Evolutionary conservation across 2,113 vertebrate genomes (phyloP).

Genomic region (Bambusicola thoracicus): DNA sequence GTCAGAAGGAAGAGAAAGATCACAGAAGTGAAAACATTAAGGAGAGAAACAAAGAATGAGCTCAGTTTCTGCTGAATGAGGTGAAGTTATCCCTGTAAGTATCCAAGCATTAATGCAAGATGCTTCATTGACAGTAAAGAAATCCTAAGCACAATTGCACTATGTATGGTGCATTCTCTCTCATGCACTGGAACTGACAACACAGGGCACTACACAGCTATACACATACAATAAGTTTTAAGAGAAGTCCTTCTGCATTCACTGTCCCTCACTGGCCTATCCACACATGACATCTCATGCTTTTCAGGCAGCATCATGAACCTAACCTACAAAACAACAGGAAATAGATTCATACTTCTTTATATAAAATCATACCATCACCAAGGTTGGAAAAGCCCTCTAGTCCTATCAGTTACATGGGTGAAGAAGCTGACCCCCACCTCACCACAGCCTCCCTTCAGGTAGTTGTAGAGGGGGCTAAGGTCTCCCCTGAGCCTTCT

Average conservation of each 20-base stretch:
- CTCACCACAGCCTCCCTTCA: too few species aligned
- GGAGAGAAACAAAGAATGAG: background rate
- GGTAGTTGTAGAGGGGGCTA: too few species aligned
- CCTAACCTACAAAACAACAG: background rate
- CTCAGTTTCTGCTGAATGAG: background rate
- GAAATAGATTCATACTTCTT: fast-evolving
- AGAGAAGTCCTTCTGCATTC: background rate
- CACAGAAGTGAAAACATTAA: background rate
- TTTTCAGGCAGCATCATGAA: background rate
- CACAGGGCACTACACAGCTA: background rate
- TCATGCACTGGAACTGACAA: background rate
- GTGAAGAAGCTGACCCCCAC: too few species aligned
- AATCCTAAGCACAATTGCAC: background rate
- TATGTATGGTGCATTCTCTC: too few species aligned
- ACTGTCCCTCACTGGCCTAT: background rate
- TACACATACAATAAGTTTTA: background rate
- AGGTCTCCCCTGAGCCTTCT: too few species aligned
- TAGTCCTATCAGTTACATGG: too few species aligned
- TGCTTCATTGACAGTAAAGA: background rate
- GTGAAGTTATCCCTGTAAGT: background rate
- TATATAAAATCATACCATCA: background rate
- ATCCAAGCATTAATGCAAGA: background rate
- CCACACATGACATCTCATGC: too few species aligned
- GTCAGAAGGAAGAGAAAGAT: background rate
- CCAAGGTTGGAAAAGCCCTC: too few species aligned